phyloP scores from a whole-genome alignment of 1,140 invertebrate genomes.

The Neelides sp. region DNA sequence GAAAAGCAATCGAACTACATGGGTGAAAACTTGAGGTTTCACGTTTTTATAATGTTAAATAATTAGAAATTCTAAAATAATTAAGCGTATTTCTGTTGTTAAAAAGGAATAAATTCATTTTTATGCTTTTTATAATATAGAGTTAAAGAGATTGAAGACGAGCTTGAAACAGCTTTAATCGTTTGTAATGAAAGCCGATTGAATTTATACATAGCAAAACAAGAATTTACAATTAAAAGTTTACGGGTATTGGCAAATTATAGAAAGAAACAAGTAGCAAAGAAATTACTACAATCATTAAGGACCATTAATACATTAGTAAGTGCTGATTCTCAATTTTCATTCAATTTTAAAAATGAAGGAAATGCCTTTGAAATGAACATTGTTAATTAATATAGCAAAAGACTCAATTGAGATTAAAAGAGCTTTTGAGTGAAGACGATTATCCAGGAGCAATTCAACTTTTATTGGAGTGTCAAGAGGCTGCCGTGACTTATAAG shows the following conservation, averaged over 20 bases:
- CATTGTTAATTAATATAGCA: constrained; percentile 43
- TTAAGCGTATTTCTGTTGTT: not conserved
- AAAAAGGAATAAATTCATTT: not conserved
- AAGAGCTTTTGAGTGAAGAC: constrained; percentile 64
- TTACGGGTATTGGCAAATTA: constrained; percentile 77
- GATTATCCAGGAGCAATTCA: constrained; percentile 81
- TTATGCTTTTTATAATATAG: constrained; percentile 34
- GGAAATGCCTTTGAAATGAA: too few relatives aligned
- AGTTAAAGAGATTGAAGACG: constrained; percentile 61
- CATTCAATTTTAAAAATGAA: too few relatives aligned
- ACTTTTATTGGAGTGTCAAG: constrained; percentile 73
- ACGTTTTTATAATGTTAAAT: not conserved
- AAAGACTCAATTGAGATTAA: constrained; percentile 68
- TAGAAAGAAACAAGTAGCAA: constrained; percentile 64
- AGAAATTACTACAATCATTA: constrained; percentile 61
- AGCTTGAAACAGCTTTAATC: constrained; percentile 54
- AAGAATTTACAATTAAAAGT: constrained; percentile 69
- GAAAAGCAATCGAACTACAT: constrained; percentile 76
- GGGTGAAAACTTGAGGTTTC: constrained; percentile 55
- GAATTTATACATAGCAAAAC: constrained; percentile 57
- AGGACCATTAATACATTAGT: constrained; percentile 70
- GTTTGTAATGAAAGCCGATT: constrained; percentile 56
- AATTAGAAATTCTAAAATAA: constrained; percentile 9
- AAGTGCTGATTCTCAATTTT: constrained; percentile 31
- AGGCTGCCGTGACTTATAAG: constrained; percentile 62